Percentiles rank a stretch among this genome's conserved stretches.
Conservation (phyloP, 92 coral and sea anemone species). For the Phenganax stokvisi region DNA sequence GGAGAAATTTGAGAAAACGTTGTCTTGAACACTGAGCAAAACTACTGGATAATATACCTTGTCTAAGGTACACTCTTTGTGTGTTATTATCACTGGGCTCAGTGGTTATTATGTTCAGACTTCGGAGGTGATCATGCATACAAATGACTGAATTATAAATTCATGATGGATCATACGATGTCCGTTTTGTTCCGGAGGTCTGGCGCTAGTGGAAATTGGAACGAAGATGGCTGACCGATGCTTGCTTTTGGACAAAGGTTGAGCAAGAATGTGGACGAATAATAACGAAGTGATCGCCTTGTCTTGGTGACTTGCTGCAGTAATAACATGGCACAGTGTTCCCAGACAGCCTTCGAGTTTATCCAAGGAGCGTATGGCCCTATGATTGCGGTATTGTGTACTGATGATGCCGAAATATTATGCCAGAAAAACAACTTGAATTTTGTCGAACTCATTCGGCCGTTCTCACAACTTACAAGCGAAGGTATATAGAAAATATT, state of each 20-base stretch:
- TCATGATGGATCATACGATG: neutral
- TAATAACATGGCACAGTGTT: constrained; percentile 76
- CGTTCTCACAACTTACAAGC: constrained; percentile 90
- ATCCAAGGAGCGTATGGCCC: constrained; percentile 93
- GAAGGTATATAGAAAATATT: constrained; percentile 66
- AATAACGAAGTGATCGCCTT: neutral
- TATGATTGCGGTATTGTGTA: constrained; percentile 88
- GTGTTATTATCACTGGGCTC: too few species aligned
- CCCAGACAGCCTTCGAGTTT: constrained; percentile 85
- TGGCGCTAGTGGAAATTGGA: neutral
- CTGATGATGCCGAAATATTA: constrained; percentile 88
- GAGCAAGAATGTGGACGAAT: neutral
- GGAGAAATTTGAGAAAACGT: too few species aligned
- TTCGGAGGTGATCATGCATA: neutral
- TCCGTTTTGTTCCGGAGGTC: neutral
- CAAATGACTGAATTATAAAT: neutral
- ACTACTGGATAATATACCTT: too few species aligned
- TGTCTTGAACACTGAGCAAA: too few species aligned
- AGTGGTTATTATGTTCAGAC: neutral
- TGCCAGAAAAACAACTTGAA: constrained; percentile 84
- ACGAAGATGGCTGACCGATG: constrained; percentile 6
- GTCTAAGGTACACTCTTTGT: too few species aligned
- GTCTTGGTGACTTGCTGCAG: neutral
- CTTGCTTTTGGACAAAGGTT: neutral
- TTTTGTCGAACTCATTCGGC: constrained; percentile 91